Evolutionary conservation across 1,140 invertebrate genomes (phyloP).

Genomic region (Platorchestia sp.): DNA sequence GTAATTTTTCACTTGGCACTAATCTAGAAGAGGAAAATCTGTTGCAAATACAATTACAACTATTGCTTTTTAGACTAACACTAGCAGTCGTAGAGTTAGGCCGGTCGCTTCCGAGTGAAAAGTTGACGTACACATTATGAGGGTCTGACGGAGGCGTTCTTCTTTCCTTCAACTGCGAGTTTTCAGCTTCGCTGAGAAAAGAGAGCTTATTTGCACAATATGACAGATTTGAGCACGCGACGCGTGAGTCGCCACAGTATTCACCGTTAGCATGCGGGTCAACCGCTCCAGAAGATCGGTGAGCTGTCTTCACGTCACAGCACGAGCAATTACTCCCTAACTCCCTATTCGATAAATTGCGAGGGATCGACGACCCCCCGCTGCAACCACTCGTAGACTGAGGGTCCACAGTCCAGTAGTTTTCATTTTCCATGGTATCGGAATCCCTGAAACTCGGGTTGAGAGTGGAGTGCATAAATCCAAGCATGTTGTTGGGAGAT

Average conservation of each 20-base stretch:
- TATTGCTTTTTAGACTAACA: slow-evolving; percentile 30
- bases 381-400: background rate
- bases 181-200: background rate
- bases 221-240: background rate
- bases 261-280: background rate
- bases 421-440: slow-evolving; percentile 33
- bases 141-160: background rate
- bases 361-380: background rate
- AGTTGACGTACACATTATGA: slow-evolving; percentile 35
- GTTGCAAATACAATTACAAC: slow-evolving; percentile 44
- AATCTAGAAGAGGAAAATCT: slow-evolving; percentile 22
- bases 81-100: background rate
- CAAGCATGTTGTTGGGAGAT: slow-evolving; percentile 3
- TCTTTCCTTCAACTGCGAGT: background rate
- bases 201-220: background rate
- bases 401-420: slow-evolving; percentile 14
- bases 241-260: background rate
- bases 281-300: background rate
- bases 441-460: background rate
- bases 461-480: background rate
- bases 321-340: background rate
- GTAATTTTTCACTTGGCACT: slow-evolving; percentile 33
- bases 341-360: background rate
- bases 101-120: background rate
- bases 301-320: background rate